phyloP scores from a whole-genome alignment of 2,113 vertebrate species.

The Aleadryas rufinucha region DNA sequence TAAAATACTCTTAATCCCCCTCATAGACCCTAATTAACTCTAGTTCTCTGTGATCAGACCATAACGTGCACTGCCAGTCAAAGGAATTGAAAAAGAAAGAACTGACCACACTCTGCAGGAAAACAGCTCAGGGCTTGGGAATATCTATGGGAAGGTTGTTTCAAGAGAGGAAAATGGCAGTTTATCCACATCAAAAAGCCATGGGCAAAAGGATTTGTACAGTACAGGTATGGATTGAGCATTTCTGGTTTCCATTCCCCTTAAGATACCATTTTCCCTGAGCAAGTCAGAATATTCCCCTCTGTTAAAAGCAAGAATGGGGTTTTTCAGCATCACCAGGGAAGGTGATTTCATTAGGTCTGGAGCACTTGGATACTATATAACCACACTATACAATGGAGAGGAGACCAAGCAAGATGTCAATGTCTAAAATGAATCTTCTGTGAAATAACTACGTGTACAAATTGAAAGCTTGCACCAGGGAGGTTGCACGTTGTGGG shows the following conservation, averaged over 20 bases:
- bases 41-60: rapidly evolving
- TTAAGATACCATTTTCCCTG: background rate
- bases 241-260: background rate
- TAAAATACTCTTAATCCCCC: background rate
- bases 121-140: background rate
- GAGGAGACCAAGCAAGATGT: background rate
- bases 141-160: background rate
- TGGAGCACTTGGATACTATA: background rate
- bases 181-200: background rate
- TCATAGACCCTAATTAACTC: background rate
- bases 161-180: background rate
- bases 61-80: background rate
- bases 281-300: background rate
- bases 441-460: background rate
- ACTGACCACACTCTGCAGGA: background rate
- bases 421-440: background rate
- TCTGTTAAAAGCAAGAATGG: background rate
- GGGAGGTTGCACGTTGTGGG: background rate
- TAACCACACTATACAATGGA: background rate
- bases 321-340: background rate
- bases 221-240: background rate
- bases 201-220: background rate
- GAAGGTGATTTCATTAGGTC: background rate
- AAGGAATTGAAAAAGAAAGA: background rate
- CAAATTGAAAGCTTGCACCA: background rate